phyloP scores from a whole-genome alignment of 2,113 vertebrate species.

The Brevimyrus niger region DNA sequence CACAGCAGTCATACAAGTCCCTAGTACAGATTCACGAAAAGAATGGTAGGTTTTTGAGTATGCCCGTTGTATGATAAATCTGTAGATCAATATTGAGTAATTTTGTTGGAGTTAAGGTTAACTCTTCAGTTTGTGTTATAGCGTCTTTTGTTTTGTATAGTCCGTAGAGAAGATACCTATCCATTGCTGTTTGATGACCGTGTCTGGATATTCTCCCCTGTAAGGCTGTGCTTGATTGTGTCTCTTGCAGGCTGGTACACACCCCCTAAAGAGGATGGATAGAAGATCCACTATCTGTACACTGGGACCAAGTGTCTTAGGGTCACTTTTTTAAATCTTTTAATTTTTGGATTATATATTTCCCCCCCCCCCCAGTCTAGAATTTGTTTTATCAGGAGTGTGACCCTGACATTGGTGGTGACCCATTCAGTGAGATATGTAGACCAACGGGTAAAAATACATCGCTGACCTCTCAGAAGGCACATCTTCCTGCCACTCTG shows the following conservation, averaged over 20 bases:
- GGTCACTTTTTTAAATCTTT: constrained; percentile 17
- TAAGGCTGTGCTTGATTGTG: constrained; percentile 49
- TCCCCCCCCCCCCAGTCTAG: background rate
- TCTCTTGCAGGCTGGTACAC: constrained; percentile 88
- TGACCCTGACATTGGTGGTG: constrained; percentile 27
- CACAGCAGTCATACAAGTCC: constrained; percentile 98
- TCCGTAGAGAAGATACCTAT: background rate
- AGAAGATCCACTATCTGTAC: constrained; percentile 43
- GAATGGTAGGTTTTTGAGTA: constrained; percentile 74
- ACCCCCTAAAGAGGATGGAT: constrained; percentile 97
- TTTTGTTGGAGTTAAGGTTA: background rate
- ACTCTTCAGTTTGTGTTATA: background rate
- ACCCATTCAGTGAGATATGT: constrained; percentile 10
- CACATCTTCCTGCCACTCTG: background rate
- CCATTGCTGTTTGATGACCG: background rate
- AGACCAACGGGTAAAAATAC: background rate
- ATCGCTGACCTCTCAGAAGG: constrained; percentile 2
- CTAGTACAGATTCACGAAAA: constrained; percentile 99
- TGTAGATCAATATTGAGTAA: background rate
- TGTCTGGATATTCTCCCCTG: constrained; percentile 33
- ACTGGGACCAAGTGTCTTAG: constrained; percentile 48
- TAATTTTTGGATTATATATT: constrained; percentile 9
- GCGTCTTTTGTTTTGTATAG: background rate
- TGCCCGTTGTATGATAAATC: background rate
- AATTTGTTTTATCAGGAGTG: constrained; percentile 29